Evolutionary conservation across 1,140 invertebrate species (phyloP).

Genomic region (Euura lappo): DNA sequence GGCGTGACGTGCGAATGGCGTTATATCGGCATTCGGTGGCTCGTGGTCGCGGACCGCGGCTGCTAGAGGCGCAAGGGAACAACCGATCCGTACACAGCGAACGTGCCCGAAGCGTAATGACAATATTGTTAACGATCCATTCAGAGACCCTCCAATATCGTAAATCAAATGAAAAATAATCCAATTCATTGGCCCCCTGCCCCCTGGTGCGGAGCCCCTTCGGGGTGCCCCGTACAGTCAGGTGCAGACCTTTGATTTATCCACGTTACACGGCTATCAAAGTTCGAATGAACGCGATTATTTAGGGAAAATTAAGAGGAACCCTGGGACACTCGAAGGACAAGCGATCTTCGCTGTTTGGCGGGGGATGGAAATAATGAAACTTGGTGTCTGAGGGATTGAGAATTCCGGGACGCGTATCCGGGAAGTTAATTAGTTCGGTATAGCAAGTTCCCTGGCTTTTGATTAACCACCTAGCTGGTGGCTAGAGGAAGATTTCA

Average conservation of each 20-base stretch:
- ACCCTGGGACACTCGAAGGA: no score
- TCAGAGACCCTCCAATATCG: slow-evolving; percentile 43
- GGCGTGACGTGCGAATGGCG: background rate
- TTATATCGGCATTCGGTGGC: background rate
- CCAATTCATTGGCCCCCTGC: slow-evolving; percentile 6
- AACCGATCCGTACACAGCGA: slow-evolving; percentile 29
- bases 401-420: no score
- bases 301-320: no score
- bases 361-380: no score
- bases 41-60: background rate
- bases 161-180: slow-evolving; percentile 51
- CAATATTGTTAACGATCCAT: slow-evolving; percentile 53
- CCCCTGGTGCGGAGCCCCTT: background rate
- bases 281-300: background rate
- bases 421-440: no score
- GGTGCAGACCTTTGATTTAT: background rate
- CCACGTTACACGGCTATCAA: background rate
- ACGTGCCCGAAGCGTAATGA: slow-evolving; percentile 39
- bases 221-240: background rate
- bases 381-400: no score
- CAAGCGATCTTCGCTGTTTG: no score
- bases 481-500: no score
- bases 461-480: no score
- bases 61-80: background rate
- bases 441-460: no score